These are phyloP conservation scores for Chymomyza costata DNA, from an alignment of 1,140 invertebrate genomes.

Conservation along the genomic window DNA sequence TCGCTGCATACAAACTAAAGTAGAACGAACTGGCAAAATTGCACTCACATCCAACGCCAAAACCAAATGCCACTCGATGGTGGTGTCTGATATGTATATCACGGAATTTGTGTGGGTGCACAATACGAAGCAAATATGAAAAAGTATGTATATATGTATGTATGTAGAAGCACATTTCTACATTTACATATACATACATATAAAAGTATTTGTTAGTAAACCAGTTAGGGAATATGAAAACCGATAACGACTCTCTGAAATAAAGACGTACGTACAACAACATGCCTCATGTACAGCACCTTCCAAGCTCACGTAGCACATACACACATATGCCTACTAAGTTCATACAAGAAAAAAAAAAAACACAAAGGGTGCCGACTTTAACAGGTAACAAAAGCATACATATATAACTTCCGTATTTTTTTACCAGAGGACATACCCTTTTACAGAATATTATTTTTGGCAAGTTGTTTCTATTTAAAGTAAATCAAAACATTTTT, in stretches of 20 bases:
- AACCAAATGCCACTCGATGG: conserved; percentile 50
- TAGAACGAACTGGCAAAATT: too few species aligned
- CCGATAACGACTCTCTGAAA: conserved; percentile 45
- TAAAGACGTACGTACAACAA: too few species aligned
- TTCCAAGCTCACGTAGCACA: too few species aligned
- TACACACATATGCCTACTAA: conserved; percentile 5
- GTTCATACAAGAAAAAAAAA: conserved; percentile 59
- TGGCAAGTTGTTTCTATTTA: too few species aligned
- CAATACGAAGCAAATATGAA: conserved; percentile 27
- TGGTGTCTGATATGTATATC: conserved; percentile 61
- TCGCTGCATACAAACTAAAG: conserved; percentile 9
- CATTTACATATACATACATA: too few species aligned
- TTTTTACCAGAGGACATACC: too few species aligned
- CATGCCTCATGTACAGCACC: too few species aligned
- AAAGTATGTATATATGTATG: conserved; percentile 21
- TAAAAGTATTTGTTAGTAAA: too few species aligned
- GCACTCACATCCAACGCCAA: conserved; percentile 21
- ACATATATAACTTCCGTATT: too few species aligned
- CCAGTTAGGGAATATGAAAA: conserved; percentile 69
- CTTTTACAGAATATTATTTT: too few species aligned
- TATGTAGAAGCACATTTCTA: too few species aligned
- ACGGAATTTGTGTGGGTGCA: conserved; percentile 65
- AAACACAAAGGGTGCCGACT: conserved; percentile 46
- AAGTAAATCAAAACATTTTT: too few species aligned
- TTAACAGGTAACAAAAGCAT: conserved; percentile 2